A percentile compares a stretch with the other conserved stretches of the same genome.
These are phyloP conservation scores for Syngnathoides biaculeatus DNA, from an alignment of 2,113 vertebrate species.

Conservation along the genomic window DNA sequence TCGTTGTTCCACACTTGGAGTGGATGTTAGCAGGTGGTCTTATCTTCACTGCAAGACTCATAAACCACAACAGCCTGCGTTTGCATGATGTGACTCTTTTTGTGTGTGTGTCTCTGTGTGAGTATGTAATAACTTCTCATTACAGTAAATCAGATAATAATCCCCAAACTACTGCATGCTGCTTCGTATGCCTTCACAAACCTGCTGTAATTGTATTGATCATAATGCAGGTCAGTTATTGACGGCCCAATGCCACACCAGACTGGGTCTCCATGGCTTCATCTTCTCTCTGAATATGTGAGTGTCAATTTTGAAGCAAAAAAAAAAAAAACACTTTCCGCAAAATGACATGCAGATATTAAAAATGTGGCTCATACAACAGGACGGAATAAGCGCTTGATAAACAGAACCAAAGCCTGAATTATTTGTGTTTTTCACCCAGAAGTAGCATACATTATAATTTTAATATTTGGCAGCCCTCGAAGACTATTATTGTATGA, in stretches of 20 bases:
- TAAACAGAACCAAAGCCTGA: conserved; percentile 10
- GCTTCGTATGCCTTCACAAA: conserved; percentile 41
- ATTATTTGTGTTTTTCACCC: conserved; percentile 14
- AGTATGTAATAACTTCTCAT: conserved; percentile 56
- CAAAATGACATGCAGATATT: conserved; percentile 40
- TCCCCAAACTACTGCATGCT: conserved; percentile 43
- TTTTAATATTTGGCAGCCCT: conserved; percentile 30
- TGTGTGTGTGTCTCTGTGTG: conserved; percentile 20
- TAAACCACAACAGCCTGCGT: conserved; percentile 38
- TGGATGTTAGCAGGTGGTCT: conserved; percentile 58
- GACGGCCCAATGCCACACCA: conserved; percentile 39
- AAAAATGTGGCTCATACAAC: conserved; percentile 25
- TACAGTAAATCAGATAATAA: conserved; percentile 64
- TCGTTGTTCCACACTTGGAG: conserved; percentile 13
- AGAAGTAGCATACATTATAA: conserved; percentile 20
- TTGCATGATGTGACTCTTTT: conserved; percentile 10
- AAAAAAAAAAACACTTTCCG: conserved; percentile 25
- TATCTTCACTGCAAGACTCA: conserved; percentile 53
- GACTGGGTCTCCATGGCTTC: conserved; percentile 32
- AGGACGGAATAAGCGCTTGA: conserved; percentile 27
- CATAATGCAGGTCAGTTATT: conserved; percentile 56
- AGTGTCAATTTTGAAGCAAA: conserved; percentile 15
- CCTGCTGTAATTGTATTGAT: conserved; percentile 60
- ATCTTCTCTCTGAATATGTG: conserved; percentile 10
- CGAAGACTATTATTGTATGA: conserved; percentile 13